Evolutionary conservation across 2,888 invertebrate species (phyloP).

Genomic region (Parochlus steinenii): DNA sequence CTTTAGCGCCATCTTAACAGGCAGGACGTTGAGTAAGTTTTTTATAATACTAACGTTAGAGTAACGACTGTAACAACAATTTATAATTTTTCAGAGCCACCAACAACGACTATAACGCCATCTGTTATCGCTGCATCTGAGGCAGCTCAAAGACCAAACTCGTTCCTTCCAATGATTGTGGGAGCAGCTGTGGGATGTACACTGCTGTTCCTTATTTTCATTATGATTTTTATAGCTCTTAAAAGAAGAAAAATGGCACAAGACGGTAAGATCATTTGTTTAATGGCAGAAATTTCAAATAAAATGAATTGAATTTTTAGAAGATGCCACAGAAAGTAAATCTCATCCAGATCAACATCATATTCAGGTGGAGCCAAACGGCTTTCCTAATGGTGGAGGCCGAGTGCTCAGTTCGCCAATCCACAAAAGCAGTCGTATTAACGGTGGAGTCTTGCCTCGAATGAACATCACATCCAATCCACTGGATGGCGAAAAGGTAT

Average conservation of each 20-base stretch:
- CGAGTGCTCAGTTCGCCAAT: conserved; percentile 16
- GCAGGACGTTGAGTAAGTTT: conserved; percentile 41
- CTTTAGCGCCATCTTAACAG: conserved; percentile 56
- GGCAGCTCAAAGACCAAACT: conserved; percentile 19
- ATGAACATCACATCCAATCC: conserved; percentile 32
- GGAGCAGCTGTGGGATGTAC: conserved; percentile 27
- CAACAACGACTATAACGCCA: conserved; percentile 20
- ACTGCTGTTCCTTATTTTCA: conserved; percentile 22
- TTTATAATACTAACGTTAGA: neutral
- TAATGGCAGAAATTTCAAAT: neutral
- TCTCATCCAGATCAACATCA: conserved; percentile 30
- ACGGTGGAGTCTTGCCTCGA: conserved; percentile 27
- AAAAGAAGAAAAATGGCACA: conserved; percentile 16
- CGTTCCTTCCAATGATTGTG: conserved; percentile 26
- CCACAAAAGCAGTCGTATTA: conserved; percentile 21
- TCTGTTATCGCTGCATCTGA: conserved; percentile 20
- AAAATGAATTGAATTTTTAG: conserved; percentile 15
- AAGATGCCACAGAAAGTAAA: conserved; percentile 22
- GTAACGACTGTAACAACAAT: neutral
- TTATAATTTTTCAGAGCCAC: conserved; percentile 18
- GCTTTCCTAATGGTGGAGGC: conserved; percentile 19
- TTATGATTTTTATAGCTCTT: conserved; percentile 26
- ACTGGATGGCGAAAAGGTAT: conserved; percentile 19
- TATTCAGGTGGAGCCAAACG: conserved; percentile 27
- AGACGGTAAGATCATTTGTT: neutral